Conservation (phyloP, 92 coral and sea anemone species). For the Siderastrea siderea region DNA sequence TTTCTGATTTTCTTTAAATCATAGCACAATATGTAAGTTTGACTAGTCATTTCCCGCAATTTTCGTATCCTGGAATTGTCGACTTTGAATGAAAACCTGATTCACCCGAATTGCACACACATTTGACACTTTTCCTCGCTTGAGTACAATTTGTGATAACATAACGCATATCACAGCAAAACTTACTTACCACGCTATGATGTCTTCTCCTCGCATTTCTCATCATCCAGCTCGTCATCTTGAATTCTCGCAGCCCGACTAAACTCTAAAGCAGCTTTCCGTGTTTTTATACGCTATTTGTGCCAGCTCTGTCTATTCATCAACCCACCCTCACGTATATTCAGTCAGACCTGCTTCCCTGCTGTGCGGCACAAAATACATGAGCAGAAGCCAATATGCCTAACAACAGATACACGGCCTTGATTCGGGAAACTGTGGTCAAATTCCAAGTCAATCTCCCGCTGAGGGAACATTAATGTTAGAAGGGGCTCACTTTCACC, state of each 20-base stretch:
- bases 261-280: not conserved
- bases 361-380: constrained; percentile 1
- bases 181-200: constrained; percentile 5
- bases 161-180: not conserved
- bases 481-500: not conserved
- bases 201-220: constrained; percentile 7
- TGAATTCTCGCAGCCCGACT: not conserved
- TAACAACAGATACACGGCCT: not conserved
- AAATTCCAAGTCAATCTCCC: constrained; percentile 22
- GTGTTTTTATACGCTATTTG: not conserved
- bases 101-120: no score
- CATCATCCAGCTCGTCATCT: constrained; percentile 36
- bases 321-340: constrained; percentile 22
- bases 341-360: not conserved
- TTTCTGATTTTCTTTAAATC: no score
- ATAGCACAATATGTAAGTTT: no score
- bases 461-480: constrained; percentile 1
- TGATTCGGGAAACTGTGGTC: constrained; percentile 28
- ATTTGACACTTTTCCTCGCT: no score
- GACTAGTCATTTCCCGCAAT: no score
- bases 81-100: not conserved
- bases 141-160: no score
- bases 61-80: not conserved
- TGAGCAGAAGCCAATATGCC: not conserved
- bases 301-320: not conserved